Base-by-base conservation (phyloP, 2,113 vertebrate genomes). In the Hiodon tergisus region DNA sequence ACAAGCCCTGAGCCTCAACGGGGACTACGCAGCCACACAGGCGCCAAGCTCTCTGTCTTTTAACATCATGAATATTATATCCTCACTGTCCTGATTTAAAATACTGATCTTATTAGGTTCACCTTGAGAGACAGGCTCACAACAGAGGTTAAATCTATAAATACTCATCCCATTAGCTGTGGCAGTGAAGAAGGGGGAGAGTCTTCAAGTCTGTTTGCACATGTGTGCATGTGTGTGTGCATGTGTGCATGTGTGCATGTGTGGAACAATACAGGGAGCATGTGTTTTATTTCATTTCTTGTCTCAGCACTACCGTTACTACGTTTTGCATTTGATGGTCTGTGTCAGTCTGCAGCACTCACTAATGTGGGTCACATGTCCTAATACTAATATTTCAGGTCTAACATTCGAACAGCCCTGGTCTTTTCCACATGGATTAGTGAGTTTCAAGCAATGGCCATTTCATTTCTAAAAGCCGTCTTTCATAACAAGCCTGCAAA, bases 61-160 rank as follows among this genome's bases (percentile, higher is more conserved):
- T 11, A 5, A 0, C 0, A 31, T 31, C 31, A 31, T 31, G 31
- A 31, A 31, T 31, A n/a, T 52, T 69, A 10, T 52, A 62, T 55
- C 67, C 75, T n/a, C 74, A 76, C 69, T 55, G 60, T 72, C 72
- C 84, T 85, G 81, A 86, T 89, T 88, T 90, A 90, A 81, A 76
- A 68, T 81, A 80, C 81, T 89, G 85, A 91, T 90, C 87, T 82
- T 81, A 84, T 91, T 87, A 88, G 13, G 71, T 81, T 78, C 82
- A 31, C 31, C 80, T 65, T 82, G 69, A 78, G 63, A 69, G 83
- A 63, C 67, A 68, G 59, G 66, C 73, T 47, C 48, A 75, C 48
- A 67, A 79, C 82, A 76, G 58, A 87, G 87, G 88, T 87, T 84
- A 86, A 84, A 66, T 62, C 63, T 72, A 81, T 58, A 81, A 55